Percentiles rank a stretch among this genome's conserved stretches.
phyloP scores from a whole-genome alignment of 2,113 vertebrate genomes.

The Trematocara macrostoma region DNA sequence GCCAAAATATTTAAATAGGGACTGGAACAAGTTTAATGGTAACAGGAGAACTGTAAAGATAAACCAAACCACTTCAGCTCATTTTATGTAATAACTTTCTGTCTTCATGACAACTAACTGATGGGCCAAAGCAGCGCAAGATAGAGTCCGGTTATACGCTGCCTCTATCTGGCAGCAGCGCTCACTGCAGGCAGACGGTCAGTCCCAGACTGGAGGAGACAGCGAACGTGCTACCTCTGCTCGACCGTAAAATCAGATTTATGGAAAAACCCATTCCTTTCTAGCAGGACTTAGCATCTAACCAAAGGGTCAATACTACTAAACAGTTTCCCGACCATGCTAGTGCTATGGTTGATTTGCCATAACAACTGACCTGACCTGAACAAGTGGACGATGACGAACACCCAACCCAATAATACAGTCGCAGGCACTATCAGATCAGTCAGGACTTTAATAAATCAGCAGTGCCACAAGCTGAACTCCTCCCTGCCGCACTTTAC shows the following conservation, averaged over 20 bases:
- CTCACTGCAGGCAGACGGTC: neutral
- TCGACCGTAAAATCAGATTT: neutral
- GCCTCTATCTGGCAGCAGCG: neutral
- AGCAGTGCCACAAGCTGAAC: neutral
- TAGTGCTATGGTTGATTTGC: neutral
- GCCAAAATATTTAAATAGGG: neutral
- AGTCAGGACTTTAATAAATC: neutral
- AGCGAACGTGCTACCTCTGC: neutral
- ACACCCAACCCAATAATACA: neutral
- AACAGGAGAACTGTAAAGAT: neutral
- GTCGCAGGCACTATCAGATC: neutral
- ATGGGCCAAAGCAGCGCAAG: neutral
- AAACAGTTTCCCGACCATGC: neutral
- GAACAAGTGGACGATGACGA: rapidly evolving
- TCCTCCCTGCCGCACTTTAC: neutral
- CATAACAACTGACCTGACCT: rapidly evolving
- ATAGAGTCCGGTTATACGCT: neutral
- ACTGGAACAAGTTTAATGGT: neutral
- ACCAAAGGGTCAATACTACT: rapidly evolving
- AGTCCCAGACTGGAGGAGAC: neutral
- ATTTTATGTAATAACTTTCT: neutral
- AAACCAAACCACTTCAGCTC: neutral
- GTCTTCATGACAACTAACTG: neutral
- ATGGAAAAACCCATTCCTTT: neutral
- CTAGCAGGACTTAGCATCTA: neutral